Conservation (phyloP, 1,140 invertebrate species). For the Drosophila murphyi region DNA sequence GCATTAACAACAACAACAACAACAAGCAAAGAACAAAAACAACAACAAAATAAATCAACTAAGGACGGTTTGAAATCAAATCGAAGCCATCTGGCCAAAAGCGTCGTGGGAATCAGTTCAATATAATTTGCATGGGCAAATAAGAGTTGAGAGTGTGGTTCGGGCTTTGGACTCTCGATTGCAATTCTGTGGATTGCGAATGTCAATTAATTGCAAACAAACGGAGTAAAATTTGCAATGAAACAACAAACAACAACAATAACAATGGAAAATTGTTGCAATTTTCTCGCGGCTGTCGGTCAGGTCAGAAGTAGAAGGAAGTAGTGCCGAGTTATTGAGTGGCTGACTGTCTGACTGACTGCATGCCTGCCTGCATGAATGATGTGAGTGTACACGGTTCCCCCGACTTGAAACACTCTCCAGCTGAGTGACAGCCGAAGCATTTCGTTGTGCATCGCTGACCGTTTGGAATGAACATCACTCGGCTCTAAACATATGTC, state of each 20-base stretch:
- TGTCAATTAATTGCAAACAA: conserved; percentile 76
- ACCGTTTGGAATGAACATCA: conserved; percentile 42
- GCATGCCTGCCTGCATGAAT: conserved; percentile 29
- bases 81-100: conserved; percentile 76
- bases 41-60: conserved; percentile 46
- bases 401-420: conserved; percentile 13
- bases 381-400: conserved; percentile 25
- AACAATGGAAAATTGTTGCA: conserved; percentile 76
- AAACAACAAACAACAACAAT: conserved; percentile 52
- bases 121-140: conserved; percentile 76
- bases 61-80: conserved; percentile 68
- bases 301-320: conserved; percentile 50
- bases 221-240: conserved; percentile 53
- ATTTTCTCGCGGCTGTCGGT: conserved; percentile 70
- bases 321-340: conserved; percentile 79
- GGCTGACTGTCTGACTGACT: conserved; percentile 34
- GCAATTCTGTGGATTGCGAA: conserved; percentile 51
- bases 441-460: conserved; percentile 74
- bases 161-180: conserved; percentile 34
- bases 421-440: conserved; percentile 58
- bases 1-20: conserved; percentile 10
- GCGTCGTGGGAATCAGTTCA: conserved; percentile 81
- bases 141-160: conserved; percentile 55
- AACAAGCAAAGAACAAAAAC: conserved; percentile 5
- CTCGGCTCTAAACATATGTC: conserved; percentile 40